Evolutionary conservation across 2,888 invertebrate species (phyloP).

Genomic region (Eulithis prunata): DNA sequence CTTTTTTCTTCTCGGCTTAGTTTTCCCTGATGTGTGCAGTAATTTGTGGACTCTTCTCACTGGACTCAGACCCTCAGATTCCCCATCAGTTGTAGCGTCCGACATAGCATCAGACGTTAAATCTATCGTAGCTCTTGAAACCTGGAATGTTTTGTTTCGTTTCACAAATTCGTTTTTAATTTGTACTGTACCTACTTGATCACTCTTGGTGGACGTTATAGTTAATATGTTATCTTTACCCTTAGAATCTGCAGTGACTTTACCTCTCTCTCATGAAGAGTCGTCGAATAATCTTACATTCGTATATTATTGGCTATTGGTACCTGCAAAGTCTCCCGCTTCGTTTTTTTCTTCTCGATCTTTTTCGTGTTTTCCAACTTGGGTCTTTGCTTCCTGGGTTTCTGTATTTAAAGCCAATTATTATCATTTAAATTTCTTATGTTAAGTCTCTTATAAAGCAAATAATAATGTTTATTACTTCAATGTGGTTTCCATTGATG

Average conservation of each 20-base stretch:
- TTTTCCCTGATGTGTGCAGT: constrained; percentile 65
- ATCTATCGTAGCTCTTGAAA: constrained; percentile 84
- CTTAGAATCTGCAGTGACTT: no score
- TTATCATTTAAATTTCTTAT: background rate
- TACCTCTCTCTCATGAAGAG: no score
- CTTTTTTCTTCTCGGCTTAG: constrained; percentile 75
- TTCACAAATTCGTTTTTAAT: no score
- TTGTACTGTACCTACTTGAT: no score
- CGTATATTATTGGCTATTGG: no score
- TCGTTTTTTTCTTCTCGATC: constrained; percentile 75
- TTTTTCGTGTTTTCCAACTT: constrained; percentile 75
- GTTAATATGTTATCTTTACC: no score
- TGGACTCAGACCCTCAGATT: constrained; percentile 80
- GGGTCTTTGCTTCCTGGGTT: constrained; percentile 62
- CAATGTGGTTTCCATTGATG: constrained; percentile 61
- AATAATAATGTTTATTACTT: constrained; percentile 50
- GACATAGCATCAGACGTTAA: constrained; percentile 88
- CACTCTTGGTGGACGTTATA: no score
- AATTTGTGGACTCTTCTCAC: constrained; percentile 74
- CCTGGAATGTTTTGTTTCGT: constrained; percentile 49
- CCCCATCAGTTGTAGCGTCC: constrained; percentile 86
- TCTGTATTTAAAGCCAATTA: constrained; percentile 59
- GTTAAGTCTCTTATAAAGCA: background rate
- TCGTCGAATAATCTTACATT: no score
- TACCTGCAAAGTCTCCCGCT: constrained; percentile 80